phyloP scores from a whole-genome alignment of 2,797 vertebrate genomes.

The Nothura maculosa region DNA sequence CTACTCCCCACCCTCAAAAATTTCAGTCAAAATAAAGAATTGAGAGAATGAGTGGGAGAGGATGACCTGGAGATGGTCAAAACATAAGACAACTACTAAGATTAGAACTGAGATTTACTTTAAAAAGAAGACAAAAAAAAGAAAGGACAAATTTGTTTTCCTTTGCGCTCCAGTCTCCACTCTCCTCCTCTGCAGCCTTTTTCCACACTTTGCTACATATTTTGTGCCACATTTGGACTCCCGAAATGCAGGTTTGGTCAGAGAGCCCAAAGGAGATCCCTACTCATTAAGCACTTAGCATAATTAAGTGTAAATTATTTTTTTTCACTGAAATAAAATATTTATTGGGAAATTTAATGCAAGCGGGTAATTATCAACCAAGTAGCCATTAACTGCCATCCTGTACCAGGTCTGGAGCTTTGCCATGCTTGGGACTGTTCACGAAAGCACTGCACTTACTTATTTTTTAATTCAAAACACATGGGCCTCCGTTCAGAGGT shows the following conservation, averaged over 20 bases:
- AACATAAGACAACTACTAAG: not conserved
- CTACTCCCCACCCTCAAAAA: not conserved
- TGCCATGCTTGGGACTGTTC: not conserved
- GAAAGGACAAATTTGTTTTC: not conserved
- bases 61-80: not conserved
- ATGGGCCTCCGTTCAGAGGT: not conserved
- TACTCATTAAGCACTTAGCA: not conserved
- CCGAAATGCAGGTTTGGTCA: not conserved
- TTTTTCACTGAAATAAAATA: slow-evolving; percentile 10
- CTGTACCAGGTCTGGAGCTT: not conserved
- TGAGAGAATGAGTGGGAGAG: not conserved
- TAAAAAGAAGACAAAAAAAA: not conserved
- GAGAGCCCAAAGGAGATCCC: not conserved
- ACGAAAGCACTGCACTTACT: not conserved
- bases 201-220: not conserved
- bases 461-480: not conserved
- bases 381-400: not conserved
- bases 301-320: slow-evolving; percentile 14
- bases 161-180: not conserved
- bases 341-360: slow-evolving; percentile 16
- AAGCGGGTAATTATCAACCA: not conserved
- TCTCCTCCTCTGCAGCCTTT: not conserved
- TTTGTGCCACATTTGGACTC: not conserved
- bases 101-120: not conserved
- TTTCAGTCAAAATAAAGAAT: not conserved